Evolutionary conservation across 2,888 invertebrate species (phyloP), one percentile per base, ranked within the genome.

Genomic region (Euplagia quadripunctaria): DNA sequence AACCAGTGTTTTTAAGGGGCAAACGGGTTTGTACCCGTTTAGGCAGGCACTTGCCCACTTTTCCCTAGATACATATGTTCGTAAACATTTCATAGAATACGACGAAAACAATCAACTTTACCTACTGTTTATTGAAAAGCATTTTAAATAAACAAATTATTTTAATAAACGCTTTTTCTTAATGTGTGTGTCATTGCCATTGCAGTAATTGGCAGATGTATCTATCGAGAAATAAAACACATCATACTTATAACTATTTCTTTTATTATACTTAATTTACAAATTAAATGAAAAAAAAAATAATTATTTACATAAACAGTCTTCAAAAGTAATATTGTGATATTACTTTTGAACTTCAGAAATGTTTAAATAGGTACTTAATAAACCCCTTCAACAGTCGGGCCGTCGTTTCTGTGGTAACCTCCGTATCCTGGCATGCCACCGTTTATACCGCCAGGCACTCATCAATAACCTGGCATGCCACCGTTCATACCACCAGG

Each of bases 351-450:
- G 16, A 41, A 70, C 20, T n/a, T 31, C 0, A 69, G 20, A 31
- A 69, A 41, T n/a, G 16, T 8, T n/a, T n/a, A 43, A 52, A 16
- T 42, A n/a, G n/a, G n/a, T n/a, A 51, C 41, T 64, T 71, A 74
- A 64, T 71, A 64, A 14, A 74, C 74, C 49, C 71, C 74, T 49
- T 74, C 70, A 16, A 74, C 4, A 90, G 71, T 93, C 31, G 93
- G 93, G 12, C 93, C 92, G n/a, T 81, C 77, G 46, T 70, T 71
- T 52, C 78, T 74, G 20, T 85, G 85, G 52, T 61, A 46, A 20
- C 68, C 68, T 52, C 52, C 52, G 42, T 79, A 52, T n/a, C 61
- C 69, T 17, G 68, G 68, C 68, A 68, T 68, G 20, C 68, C 58
- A 2, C 68, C 58, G 14, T n/a, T 17, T 20, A 68, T 31, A n/a